Conservation (phyloP, 2,797 vertebrate genomes). For the Sebastes jordani region DNA sequence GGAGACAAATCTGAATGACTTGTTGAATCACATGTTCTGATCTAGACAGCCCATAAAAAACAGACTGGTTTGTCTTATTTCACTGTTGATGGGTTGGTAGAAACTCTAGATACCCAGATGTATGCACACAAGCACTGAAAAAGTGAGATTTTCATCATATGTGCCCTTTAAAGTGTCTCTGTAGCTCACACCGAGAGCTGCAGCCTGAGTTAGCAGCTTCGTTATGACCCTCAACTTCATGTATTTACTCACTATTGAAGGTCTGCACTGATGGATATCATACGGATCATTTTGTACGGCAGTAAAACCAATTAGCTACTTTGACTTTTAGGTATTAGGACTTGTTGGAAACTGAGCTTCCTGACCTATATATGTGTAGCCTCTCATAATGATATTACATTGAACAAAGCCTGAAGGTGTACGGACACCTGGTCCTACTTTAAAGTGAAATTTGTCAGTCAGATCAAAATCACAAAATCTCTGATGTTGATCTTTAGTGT, state of each 20-base stretch:
- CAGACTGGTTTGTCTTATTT: too few species aligned
- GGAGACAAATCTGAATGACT: too few species aligned
- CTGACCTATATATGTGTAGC: not conserved
- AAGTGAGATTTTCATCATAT: too few species aligned
- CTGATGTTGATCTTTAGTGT: not conserved
- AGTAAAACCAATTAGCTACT: not conserved
- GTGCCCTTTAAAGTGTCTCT: not conserved
- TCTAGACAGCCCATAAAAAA: too few species aligned
- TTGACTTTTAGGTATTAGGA: not conserved
- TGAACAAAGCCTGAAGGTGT: constrained; percentile 9
- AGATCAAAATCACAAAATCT: not conserved
- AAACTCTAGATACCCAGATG: too few species aligned
- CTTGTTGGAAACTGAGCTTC: not conserved
- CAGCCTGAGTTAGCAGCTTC: not conserved
- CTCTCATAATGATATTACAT: not conserved
- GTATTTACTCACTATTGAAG: not conserved
- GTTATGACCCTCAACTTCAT: not conserved
- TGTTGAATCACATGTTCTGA: too few species aligned
- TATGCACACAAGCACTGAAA: too few species aligned
- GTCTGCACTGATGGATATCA: not conserved
- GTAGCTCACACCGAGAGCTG: not conserved
- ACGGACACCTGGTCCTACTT: constrained; percentile 23
- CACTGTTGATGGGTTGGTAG: too few species aligned
- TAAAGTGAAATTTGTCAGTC: constrained; percentile 8
- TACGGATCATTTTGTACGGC: not conserved